Percentiles rank a stretch among this genome's conserved stretches.
Conservation (phyloP, 2,797 vertebrate genomes). For the Ibycter americanus region DNA sequence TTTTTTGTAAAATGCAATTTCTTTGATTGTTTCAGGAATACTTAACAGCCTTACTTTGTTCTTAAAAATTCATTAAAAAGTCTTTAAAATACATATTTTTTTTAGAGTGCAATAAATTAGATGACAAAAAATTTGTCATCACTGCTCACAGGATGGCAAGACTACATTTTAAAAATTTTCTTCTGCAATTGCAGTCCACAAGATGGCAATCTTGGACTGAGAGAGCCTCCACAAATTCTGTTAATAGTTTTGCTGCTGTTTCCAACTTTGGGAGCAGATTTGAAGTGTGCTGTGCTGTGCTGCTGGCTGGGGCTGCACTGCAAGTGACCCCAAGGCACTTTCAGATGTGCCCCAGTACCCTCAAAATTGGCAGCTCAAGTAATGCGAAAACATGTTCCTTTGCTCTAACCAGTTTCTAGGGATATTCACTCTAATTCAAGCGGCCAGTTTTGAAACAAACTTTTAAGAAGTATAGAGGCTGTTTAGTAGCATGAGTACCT, state of each 20-base stretch:
- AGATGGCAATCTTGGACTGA: constrained; percentile 73
- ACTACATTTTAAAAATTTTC: not conserved
- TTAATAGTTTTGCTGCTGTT: not conserved
- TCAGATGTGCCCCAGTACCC: not conserved
- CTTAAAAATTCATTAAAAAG: not conserved
- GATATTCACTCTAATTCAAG: not conserved
- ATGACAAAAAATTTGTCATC: not conserved
- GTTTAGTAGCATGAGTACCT: not conserved
- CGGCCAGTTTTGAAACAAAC: not conserved
- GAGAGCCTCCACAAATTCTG: not conserved
- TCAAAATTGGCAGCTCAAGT: not conserved
- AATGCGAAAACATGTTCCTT: not conserved
- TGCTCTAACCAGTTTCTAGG: not conserved
- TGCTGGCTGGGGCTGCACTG: not conserved
- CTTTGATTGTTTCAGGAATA: not conserved
- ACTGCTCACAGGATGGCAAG: not conserved
- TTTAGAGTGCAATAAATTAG: not conserved
- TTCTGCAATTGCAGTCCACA: constrained; percentile 20
- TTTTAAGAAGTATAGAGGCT: not conserved
- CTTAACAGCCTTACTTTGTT: not conserved
- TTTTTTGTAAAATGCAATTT: constrained; percentile 10
- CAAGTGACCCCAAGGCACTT: fast-evolving
- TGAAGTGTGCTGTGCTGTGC: not conserved
- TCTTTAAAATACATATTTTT: not conserved
- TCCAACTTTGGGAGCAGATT: not conserved